phyloP scores from a whole-genome alignment of 2,797 vertebrate species.

The Hozukius guyotensis region DNA sequence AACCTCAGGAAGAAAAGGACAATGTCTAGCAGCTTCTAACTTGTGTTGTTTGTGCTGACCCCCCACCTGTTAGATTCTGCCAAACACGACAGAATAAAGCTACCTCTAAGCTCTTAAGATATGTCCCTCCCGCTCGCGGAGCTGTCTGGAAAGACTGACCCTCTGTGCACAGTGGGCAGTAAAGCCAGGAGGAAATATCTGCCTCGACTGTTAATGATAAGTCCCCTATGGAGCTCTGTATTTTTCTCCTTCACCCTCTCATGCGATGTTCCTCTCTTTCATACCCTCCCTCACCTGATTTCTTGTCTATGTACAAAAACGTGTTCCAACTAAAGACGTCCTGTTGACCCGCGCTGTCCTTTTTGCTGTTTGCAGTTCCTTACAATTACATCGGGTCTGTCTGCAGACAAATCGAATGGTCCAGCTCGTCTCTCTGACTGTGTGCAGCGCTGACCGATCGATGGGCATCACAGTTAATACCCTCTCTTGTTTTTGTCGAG shows the following conservation, averaged over 20 bases:
- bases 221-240: constrained; percentile 46
- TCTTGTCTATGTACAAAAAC: constrained; percentile 50
- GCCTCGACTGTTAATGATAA: constrained; percentile 80
- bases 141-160: constrained; percentile 73
- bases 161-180: constrained; percentile 60
- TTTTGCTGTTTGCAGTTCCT: constrained; percentile 54
- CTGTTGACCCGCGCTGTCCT: constrained; percentile 64
- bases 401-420: constrained; percentile 68
- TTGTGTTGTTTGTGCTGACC: constrained; percentile 58
- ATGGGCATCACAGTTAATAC: constrained; percentile 78
- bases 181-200: constrained; percentile 73
- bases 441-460: constrained; percentile 63
- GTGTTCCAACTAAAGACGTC: constrained; percentile 41
- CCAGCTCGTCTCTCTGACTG: constrained; percentile 59
- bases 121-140: constrained; percentile 68
- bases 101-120: constrained; percentile 75
- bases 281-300: constrained; percentile 13
- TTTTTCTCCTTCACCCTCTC: constrained; percentile 48
- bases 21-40: constrained; percentile 22
- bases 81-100: constrained; percentile 61
- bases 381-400: constrained; percentile 56
- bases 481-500: constrained; percentile 69
- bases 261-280: constrained; percentile 19
- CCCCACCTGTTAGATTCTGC: constrained; percentile 61
- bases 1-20: constrained; percentile 28